A percentile compares a stretch with the other conserved stretches of the same genome.
Conservation (phyloP, 2,113 vertebrate genomes). For the Pterocles orientalis region DNA sequence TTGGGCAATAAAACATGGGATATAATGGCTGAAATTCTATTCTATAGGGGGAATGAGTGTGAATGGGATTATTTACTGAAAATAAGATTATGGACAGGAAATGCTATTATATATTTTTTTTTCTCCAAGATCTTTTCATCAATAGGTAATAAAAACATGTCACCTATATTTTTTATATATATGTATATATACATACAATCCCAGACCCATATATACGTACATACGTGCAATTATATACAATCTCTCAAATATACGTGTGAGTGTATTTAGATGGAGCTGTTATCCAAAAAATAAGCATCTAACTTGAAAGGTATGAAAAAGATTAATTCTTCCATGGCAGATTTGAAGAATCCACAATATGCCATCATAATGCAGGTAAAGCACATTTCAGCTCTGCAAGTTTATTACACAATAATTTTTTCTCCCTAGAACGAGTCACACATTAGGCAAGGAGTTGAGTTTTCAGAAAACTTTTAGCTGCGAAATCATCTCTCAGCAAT, state of each 20-base stretch:
- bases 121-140: neutral
- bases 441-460: neutral
- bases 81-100: neutral
- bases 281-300: neutral
- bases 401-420: neutral
- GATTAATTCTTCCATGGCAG: neutral
- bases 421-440: neutral
- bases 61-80: neutral
- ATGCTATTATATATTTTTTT: neutral
- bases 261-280: neutral
- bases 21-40: neutral
- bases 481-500: fast-evolving
- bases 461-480: neutral
- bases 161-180: neutral
- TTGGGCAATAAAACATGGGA: neutral
- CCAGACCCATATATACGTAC: too few relatives aligned
- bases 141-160: neutral
- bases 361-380: neutral
- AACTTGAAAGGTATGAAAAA: neutral
- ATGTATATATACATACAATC: neutral
- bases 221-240: too few relatives aligned
- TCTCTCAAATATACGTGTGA: neutral
- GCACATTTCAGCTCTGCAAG: neutral
- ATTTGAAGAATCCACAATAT: neutral
- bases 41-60: neutral